These are phyloP conservation scores for Cyanoderma ruficeps DNA, from an alignment of 2,113 vertebrate genomes.

Conservation along the genomic window DNA sequence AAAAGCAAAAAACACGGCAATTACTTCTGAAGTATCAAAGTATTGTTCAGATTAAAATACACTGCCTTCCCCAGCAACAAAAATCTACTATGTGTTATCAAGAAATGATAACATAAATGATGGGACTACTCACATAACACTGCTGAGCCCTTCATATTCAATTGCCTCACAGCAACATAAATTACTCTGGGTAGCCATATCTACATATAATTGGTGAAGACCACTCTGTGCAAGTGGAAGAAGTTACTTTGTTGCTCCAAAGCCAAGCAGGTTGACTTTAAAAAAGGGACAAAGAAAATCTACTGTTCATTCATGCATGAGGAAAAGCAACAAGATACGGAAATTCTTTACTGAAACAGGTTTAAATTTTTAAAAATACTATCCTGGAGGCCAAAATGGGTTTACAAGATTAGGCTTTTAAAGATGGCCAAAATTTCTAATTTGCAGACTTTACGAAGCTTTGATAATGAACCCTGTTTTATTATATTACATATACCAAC, in stretches of 20 bases:
- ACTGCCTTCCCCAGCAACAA: background rate
- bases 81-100: background rate
- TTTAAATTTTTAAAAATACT: background rate
- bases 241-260: background rate
- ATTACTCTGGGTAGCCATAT: background rate
- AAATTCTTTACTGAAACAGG: background rate
- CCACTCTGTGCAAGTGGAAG: background rate
- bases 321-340: background rate
- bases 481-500: background rate
- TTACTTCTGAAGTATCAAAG: background rate
- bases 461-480: background rate
- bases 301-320: background rate
- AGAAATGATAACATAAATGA: background rate
- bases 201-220: background rate
- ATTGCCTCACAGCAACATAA: background rate
- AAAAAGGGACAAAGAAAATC: background rate
- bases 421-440: background rate
- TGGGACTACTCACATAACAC: background rate
- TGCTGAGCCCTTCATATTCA: background rate
- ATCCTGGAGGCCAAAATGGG: background rate
- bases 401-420: background rate
- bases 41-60: background rate
- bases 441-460: background rate
- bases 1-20: background rate
- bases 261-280: background rate